Conservation (phyloP, 2,113 vertebrate genomes). For the Tonatia bakeri region DNA sequence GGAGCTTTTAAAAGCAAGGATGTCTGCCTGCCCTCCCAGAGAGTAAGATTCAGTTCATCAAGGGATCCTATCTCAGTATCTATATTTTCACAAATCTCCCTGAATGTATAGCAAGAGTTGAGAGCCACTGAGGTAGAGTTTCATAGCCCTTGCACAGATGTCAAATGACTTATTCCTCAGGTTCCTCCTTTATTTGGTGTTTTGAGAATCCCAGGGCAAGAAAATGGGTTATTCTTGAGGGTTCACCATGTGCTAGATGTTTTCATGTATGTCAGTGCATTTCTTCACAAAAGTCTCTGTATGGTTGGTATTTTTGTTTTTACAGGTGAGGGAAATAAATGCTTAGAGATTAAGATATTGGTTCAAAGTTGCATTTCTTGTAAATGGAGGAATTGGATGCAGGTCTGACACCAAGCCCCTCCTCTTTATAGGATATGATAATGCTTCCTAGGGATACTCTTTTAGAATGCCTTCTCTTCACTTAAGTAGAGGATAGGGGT, state of each 20-base stretch:
- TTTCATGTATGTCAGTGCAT: background rate
- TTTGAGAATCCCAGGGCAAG: background rate
- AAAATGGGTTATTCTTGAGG: background rate
- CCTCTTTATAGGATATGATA: background rate
- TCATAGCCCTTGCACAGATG: background rate
- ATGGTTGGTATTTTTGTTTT: background rate
- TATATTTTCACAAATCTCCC: background rate
- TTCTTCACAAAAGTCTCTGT: background rate
- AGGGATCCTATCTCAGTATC: background rate
- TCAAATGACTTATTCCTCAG: background rate
- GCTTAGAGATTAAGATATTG: background rate
- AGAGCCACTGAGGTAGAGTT: background rate
- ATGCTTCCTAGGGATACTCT: background rate
- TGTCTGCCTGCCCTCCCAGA: background rate
- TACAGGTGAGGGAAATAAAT: background rate
- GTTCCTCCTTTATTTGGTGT: background rate
- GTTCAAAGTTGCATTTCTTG: background rate
- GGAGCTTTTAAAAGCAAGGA: background rate
- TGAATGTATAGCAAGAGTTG: background rate
- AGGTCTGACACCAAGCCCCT: background rate
- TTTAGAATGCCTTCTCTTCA: slow-evolving; percentile 25
- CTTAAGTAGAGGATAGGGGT: slow-evolving; percentile 73
- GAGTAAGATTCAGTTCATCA: background rate
- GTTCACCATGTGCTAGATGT: background rate
- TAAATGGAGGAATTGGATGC: background rate